phyloP scores from a whole-genome alignment of 2,888 invertebrate genomes.

The Callyntrura guangdongensis region DNA sequence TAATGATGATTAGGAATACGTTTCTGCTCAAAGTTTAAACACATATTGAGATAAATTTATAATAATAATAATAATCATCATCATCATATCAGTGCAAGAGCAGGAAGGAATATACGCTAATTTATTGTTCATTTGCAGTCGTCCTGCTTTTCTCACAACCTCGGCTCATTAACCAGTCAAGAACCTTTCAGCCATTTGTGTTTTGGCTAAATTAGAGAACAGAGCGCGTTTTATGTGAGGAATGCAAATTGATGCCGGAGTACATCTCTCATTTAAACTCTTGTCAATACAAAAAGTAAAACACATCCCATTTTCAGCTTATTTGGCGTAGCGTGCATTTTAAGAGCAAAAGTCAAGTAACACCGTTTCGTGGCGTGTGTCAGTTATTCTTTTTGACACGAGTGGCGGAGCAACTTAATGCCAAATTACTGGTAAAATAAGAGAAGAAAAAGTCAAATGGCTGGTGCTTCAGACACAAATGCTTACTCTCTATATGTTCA shows the following conservation, averaged over 20 bases:
- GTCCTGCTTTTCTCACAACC: constrained; percentile 10
- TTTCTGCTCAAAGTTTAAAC: background rate
- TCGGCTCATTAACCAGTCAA: constrained; percentile 60
- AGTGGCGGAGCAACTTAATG: constrained; percentile 48
- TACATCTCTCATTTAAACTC: constrained; percentile 8
- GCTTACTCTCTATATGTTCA: background rate
- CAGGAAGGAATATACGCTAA: background rate
- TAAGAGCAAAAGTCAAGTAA: constrained; percentile 52
- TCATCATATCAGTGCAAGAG: background rate
- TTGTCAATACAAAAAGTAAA: background rate
- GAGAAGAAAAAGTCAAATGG: constrained; percentile 28
- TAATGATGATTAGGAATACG: constrained; percentile 1
- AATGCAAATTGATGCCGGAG: background rate
- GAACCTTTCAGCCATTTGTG: constrained; percentile 2
- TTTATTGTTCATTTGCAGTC: background rate
- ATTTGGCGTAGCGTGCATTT: background rate
- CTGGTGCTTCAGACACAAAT: constrained; percentile 34
- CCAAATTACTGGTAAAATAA: constrained; percentile 23
- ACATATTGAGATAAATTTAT: constrained; percentile 10
- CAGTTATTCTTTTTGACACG: constrained; percentile 65
- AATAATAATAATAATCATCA: background rate
- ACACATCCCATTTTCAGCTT: constrained; percentile 22
- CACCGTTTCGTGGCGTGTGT: constrained; percentile 54
- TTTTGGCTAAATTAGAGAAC: constrained; percentile 57
- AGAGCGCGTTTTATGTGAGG: background rate